A percentile compares a stretch with the other conserved stretches of the same genome.
Conservation (phyloP, 2,888 invertebrate species). For the Acholoe squamosa region DNA sequence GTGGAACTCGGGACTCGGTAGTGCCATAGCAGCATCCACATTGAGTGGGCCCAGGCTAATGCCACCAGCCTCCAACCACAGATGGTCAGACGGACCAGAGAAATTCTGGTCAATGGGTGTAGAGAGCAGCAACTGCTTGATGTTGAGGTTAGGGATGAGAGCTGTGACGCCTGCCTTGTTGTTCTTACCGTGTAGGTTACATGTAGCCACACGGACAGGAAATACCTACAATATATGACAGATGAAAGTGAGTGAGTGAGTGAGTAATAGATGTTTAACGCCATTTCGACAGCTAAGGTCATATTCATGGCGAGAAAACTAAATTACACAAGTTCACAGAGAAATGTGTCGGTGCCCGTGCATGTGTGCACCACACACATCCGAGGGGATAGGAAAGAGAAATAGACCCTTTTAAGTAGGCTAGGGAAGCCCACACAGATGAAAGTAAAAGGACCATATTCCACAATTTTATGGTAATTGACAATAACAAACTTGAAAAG, state of each 20-base stretch:
- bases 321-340: too few species aligned
- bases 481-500: too few species aligned
- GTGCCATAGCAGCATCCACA: conserved; percentile 92
- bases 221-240: conserved; percentile 88
- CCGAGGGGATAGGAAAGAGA: too few species aligned
- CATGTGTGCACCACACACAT: too few species aligned
- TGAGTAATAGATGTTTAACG: too few species aligned
- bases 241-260: background rate
- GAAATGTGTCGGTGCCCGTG: too few species aligned
- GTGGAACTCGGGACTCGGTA: conserved; percentile 78
- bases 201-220: conserved; percentile 93
- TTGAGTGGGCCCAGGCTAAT: conserved; percentile 94
- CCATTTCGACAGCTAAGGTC: too few species aligned
- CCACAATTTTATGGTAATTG: too few species aligned
- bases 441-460: background rate
- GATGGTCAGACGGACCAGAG: conserved; percentile 74
- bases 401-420: too few species aligned
- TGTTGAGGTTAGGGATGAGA: conserved; percentile 89
- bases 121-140: conserved; percentile 88
- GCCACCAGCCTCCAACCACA: conserved; percentile 96
- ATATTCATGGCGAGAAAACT: too few species aligned
- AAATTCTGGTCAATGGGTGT: conserved; percentile 73
- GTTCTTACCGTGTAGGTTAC: conserved; percentile 96
- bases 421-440: too few species aligned
- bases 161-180: conserved; percentile 95